Base-by-base conservation (phyloP, 2,113 vertebrate genomes). In the Meles meles region DNA sequence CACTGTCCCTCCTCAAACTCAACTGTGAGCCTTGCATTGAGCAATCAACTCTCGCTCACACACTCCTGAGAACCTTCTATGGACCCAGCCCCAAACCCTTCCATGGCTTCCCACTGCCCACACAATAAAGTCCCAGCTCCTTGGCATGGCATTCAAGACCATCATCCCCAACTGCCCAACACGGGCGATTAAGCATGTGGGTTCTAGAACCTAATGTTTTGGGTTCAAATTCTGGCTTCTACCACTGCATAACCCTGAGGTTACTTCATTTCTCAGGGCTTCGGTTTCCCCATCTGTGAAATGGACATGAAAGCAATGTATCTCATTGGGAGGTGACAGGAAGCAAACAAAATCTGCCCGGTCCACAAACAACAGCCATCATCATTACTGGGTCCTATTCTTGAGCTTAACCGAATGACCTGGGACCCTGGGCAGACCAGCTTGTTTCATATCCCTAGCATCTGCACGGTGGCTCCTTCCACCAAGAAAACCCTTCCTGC, bases 271-370 rank as follows among this genome's bases (percentile, higher is more conserved):
- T 93, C 80, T 63, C 15, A 79, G 14, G n/a, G 42, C n/a, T 79
- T 90, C 34, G 72, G 39, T 91, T 94, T 86, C 39, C 83, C 92
- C n/a, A 71, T 79, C 72, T 87, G 92, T 88, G 76, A 90, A 94
- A 93, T 18, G 25, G 6, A 20, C n/a, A 57, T 69, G 57, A 96
- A 94, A 88, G 57, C 76, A 44, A 93, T 7, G 25, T 65, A 88
- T 25, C 47, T 92, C 72, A 81, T 2, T 4, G 34, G 39, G 49
- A 27, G 37, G 83, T 27, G 71, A 17, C 59, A 83, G 80, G 92
- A 88, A 87, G 21, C 87, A 91, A 89, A 59, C 18, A 49, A 96
- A 93, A 93, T 18, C 74, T 14, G 44, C 3, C 74, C 18, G 29
- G 52, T 25, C 44, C 72, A 92, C 17, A 94, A 76, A 76, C 63